phyloP scores from a whole-genome alignment of 1,140 invertebrate genomes.

The Aphelinus certus region DNA sequence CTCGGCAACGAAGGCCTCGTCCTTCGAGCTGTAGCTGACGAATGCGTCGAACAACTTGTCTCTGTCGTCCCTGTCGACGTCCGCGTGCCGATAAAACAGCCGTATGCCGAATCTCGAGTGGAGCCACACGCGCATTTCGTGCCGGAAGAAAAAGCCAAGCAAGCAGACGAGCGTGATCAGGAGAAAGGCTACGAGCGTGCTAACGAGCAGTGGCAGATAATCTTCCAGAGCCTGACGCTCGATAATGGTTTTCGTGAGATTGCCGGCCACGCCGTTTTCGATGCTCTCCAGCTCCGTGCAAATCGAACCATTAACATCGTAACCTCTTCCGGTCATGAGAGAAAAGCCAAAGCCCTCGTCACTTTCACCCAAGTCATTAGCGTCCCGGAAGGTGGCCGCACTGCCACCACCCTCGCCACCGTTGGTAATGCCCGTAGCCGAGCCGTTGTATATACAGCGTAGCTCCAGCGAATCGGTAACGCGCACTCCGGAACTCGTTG shows the following conservation, averaged over 20 bases:
- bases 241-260: slow-evolving; percentile 77
- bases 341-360: slow-evolving; percentile 34
- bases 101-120: slow-evolving; percentile 88
- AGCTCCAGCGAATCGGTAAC: slow-evolving; percentile 73
- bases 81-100: slow-evolving; percentile 78
- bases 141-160: slow-evolving; percentile 82
- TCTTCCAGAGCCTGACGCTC: slow-evolving; percentile 78
- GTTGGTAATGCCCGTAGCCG: slow-evolving; percentile 69
- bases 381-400: slow-evolving; percentile 61
- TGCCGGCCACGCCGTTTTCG: slow-evolving; percentile 70
- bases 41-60: slow-evolving; percentile 95
- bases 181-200: slow-evolving; percentile 76
- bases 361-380: slow-evolving; percentile 46
- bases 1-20: slow-evolving; percentile 90
- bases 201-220: slow-evolving; percentile 81
- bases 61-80: slow-evolving; percentile 79
- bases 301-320: slow-evolving; percentile 54
- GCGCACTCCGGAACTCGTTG: slow-evolving; percentile 67
- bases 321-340: slow-evolving; percentile 41
- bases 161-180: slow-evolving; percentile 77
- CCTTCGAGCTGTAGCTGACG: slow-evolving; percentile 92
- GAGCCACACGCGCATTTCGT: slow-evolving; percentile 89
- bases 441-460: slow-evolving; percentile 72
- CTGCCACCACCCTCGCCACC: slow-evolving; percentile 68
- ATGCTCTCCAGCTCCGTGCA: slow-evolving; percentile 71